Evolutionary conservation across 2,113 vertebrate genomes (phyloP), one percentile per base, ranked within the genome.

Genomic region (Dromiciops gliroides): DNA sequence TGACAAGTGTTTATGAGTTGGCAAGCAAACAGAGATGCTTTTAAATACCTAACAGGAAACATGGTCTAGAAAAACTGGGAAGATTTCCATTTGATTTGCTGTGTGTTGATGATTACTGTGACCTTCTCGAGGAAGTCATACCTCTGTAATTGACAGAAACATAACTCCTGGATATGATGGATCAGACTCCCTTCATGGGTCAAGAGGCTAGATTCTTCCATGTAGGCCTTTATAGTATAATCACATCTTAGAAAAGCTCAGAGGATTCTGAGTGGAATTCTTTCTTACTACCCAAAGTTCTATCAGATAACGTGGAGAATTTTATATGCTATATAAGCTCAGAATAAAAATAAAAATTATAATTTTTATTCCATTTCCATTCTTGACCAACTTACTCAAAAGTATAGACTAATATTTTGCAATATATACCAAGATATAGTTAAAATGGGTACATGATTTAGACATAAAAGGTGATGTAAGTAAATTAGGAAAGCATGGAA

Each of bases 1-100:
- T 96, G 97, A 97, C 97, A 98, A 97, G 95, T 94, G 95, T 96
- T 97, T 96, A 98, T 95, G 96, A 97, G 97, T 94, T 96, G 95
- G 93, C 95, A 96, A 96, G 96, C 94, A 96, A 97, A 95, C 95
- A 97, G 97, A 98, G 95, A 95, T 94, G 97, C 95, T 97, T 98
- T 96, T 96, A 97, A 97, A 98, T 97, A 95, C 96, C 96, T 97
- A 94, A 95, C 91, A 94, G 96, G 94, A 93, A 97, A 98, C 98
- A 91, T 53, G 92, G 92, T 95, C 92, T 94, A 92, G 94, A 90
- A 90, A 95, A 93, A 83, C 94, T 95, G 92, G 97, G 97, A 97
- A 97, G 50, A 56, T 96, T 92, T 95, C 95, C 97, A 96, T 95
- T 95, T 93, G 60, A 98, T 96, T 96, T 96, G 95, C 52, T 94